Base-by-base conservation (phyloP, 1,140 invertebrate species). In the Scaptomyza graminum region DNA sequence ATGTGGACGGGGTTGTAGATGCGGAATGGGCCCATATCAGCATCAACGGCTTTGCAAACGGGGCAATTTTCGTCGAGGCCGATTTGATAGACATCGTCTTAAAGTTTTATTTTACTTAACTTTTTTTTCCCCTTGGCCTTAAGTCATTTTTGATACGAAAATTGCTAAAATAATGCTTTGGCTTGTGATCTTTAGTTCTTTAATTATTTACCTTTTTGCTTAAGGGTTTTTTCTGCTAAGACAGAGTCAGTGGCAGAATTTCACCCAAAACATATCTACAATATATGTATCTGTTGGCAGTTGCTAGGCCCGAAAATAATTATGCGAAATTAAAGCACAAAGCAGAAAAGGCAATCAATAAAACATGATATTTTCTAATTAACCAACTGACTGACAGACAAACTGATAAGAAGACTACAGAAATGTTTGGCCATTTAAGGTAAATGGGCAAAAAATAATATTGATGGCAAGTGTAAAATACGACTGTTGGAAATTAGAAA, bases 121-220 rank as follows among this genome's bases (percentile, higher is more conserved):
- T 76, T 74, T 72, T 49, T 56, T 13, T 43, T 22, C 64, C 44
- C 56, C 46, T 28, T 70, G 47, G 47, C 56, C 37, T 63, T 50
- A 76, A 85, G 87, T 87, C 46, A 31, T 13, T 61, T 81, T 85
- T 78, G 70, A 85, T 87, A 85, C 11, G 65, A 25, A 60, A 73
- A 64, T 63, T 55, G 62, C 39, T 41, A 18, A 47, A 71, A 64
- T 83, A 82, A 83, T 82, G 79, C 83, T 82, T 78, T 79, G 16
- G 34, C 31, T 34, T 57, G 12, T 31, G 43, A 11, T 41, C 49
- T 65, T 39, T 16, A 31, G 5, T n/a, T n/a, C n/a, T n/a, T n/a
- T 49, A 28, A 49, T 9, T 39, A 39, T 50, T 61, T 25, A 37
- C 46, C 18, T 9, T 49, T 60, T 76, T 13, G 44, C 56, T 82